Evolutionary conservation across 2,888 invertebrate genomes (phyloP), one percentile per base, ranked within the genome.

Genomic region (Keiferia lycopersicella): DNA sequence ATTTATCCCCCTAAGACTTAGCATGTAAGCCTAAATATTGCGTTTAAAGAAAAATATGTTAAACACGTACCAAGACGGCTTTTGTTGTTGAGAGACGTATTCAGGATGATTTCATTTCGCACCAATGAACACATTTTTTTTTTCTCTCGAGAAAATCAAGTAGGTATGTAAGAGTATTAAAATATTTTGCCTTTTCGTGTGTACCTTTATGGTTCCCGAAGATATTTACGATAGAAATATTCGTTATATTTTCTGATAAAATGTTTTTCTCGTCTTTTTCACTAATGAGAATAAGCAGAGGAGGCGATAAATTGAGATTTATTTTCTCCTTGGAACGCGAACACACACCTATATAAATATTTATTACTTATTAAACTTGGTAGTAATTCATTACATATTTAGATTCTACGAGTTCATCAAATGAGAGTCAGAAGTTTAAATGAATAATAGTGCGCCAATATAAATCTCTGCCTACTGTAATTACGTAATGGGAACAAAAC

Each of bases 41-140:
- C 77, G 80, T 81, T 84, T 83, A 83, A 83, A 83, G 78, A 83
- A 81, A 82, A 86, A 86, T 84, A 86, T 86, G 86, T 88, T 81
- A 83, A 87, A 84, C 84, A 83, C 82, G 82, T 82, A 81, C 80
- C 75, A 71, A 72, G 74, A 71, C 74, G 77, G 82, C 83, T 84
- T 87, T 88, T 85, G 86, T 86, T 85, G 81, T 80, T 81, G 80
- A 80, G 77, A 82, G 84, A 86, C 83, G 84, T 84, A 85, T 87
- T 84, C 84, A 81, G 78, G 69, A 84, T 85, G 86, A 87, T 88
- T 88, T 84, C 77, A 77, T 85, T 86, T 81, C 87, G 79, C 84
- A 67, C 82, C 87, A 84, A 83, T 84, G 85, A 88, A 84, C 84
- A 84, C 84, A 84, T 87, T 87, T 86, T 86, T 86, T 86, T 83